phyloP scores from a whole-genome alignment of 37 sponge, comb jelly and placozoan species.

The Cliona cf. orientalis region DNA sequence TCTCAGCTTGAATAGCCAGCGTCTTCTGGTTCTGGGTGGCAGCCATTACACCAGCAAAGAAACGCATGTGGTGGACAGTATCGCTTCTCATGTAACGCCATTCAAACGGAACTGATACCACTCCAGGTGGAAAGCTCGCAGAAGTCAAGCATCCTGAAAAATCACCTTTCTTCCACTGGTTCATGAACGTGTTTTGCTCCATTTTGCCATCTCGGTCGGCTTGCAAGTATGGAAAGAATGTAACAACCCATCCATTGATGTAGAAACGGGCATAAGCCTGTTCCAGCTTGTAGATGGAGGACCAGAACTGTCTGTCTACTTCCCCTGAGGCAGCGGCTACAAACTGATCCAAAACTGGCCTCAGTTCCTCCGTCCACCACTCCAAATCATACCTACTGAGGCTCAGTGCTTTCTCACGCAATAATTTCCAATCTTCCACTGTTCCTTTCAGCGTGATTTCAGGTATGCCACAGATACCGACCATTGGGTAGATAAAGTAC shows the following conservation, averaged over 20 bases:
- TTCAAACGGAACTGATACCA: constrained; percentile 40
- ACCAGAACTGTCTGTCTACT: constrained; percentile 59
- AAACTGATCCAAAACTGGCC: constrained; percentile 58
- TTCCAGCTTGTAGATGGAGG: constrained; percentile 43
- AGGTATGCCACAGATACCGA: constrained; percentile 63
- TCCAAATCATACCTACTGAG: constrained; percentile 52
- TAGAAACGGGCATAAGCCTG: constrained; percentile 43
- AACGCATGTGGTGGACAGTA: constrained; percentile 49
- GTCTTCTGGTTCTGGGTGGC: constrained; percentile 36
- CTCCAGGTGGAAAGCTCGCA: constrained; percentile 60
- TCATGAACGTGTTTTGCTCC: constrained; percentile 8
- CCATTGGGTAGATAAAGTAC: constrained; percentile 38
- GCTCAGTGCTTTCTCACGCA: constrained; percentile 35
- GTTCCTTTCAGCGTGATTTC: constrained; percentile 69
- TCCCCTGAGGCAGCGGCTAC: constrained; percentile 54
- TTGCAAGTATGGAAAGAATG: constrained; percentile 63
- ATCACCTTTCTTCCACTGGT: constrained; percentile 14
- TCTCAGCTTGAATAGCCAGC: constrained; percentile 47
- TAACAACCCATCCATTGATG: constrained; percentile 53
- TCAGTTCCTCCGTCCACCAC: constrained; percentile 53
- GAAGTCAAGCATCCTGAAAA: too few species aligned
- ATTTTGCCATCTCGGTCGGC: neutral
- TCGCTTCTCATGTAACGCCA: constrained; percentile 11
- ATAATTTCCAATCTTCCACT: constrained; percentile 54
- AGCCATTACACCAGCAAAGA: constrained; percentile 63